Conservation (phyloP, 2,797 vertebrate genomes). For the Scleropages formosus region DNA sequence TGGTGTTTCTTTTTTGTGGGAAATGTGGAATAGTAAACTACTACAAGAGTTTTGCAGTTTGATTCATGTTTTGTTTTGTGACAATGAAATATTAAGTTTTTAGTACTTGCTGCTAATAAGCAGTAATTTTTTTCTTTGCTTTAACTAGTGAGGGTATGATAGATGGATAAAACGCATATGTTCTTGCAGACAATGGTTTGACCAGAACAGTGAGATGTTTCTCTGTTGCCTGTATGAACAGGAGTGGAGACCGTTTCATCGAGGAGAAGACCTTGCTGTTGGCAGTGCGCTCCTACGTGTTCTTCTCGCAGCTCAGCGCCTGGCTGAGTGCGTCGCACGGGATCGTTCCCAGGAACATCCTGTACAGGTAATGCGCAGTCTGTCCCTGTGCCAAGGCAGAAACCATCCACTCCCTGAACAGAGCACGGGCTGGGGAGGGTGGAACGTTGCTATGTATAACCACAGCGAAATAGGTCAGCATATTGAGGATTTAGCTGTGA, state of each 20-base stretch:
- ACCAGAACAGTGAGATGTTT: not conserved
- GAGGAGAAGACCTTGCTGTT: constrained; percentile 94
- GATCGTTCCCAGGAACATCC: constrained; percentile 94
- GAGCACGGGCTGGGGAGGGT: not conserved
- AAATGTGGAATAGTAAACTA: no score
- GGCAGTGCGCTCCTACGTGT: constrained; percentile 95
- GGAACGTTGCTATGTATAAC: constrained; percentile 14
- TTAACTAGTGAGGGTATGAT: not conserved
- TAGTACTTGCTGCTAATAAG: not conserved
- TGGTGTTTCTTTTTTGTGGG: not conserved
- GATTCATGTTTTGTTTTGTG: not conserved
- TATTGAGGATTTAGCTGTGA: not conserved
- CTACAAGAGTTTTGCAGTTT: no score
- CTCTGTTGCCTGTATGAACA: constrained; percentile 45
- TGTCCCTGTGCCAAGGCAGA: not conserved
- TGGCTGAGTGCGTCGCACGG: constrained; percentile 98
- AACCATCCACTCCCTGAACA: no score
- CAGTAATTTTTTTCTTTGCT: not conserved
- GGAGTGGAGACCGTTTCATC: constrained; percentile 92
- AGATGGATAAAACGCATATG: not conserved
- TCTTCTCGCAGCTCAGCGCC: constrained; percentile 98
- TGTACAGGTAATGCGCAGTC: constrained; percentile 82
- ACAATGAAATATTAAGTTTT: not conserved
- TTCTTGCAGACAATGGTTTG: not conserved
- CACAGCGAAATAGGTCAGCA: constrained; percentile 10